A percentile compares a stretch with the other conserved stretches of the same genome.
These are phyloP conservation scores for Mesembrinibis cayennensis DNA, from an alignment of 2,113 vertebrate genomes.

Conservation along the genomic window DNA sequence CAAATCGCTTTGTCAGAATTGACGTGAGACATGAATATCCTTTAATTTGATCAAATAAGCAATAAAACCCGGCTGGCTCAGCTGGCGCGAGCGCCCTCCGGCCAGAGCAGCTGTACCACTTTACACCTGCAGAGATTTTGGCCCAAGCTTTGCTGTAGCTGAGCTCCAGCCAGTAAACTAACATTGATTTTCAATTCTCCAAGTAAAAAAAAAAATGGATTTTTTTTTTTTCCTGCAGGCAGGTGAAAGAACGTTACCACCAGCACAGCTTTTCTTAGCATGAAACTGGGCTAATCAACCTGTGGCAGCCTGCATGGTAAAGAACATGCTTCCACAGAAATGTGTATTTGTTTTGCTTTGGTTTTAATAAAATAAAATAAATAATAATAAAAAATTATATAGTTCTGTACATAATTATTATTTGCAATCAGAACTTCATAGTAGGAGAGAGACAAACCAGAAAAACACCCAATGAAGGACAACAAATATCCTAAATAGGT, in stretches of 20 bases:
- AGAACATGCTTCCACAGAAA: background rate
- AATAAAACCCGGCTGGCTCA: background rate
- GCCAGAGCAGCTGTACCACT: background rate
- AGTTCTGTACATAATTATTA: background rate
- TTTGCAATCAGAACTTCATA: background rate
- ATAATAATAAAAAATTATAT: background rate
- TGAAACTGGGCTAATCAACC: background rate
- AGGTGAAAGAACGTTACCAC: background rate
- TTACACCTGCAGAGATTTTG: background rate
- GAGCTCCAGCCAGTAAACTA: background rate
- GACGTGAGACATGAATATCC: background rate
- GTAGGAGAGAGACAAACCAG: background rate
- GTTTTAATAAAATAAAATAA: background rate
- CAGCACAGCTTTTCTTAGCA: background rate
- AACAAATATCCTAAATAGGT: background rate
- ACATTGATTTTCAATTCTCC: conserved; percentile 50
- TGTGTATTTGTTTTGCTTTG: background rate
- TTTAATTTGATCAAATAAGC: conserved; percentile 1
- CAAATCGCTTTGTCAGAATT: background rate
- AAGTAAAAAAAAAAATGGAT: background rate
- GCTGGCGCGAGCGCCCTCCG: background rate
- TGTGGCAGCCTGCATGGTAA: background rate
- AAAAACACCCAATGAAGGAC: background rate
- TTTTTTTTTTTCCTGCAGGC: background rate
- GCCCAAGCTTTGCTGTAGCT: background rate